A percentile compares a stretch with the other conserved stretches of the same genome.
Conservation (phyloP, 2,797 vertebrate species). For the Halcyon chelicuti region DNA sequence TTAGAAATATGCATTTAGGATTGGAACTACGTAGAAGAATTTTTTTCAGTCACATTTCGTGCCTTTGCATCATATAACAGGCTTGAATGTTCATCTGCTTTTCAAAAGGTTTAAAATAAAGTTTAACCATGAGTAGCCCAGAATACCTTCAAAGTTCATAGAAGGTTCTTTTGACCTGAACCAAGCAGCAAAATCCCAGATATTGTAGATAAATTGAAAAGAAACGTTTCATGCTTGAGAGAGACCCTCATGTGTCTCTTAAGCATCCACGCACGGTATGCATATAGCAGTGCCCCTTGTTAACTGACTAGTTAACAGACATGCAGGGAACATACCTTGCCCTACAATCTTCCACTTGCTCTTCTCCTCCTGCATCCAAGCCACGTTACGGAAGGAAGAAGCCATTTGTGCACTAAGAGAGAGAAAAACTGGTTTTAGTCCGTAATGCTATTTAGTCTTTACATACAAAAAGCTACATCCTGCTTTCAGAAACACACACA, state of each 20-base stretch:
- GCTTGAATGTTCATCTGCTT: not conserved
- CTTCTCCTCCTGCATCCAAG: not conserved
- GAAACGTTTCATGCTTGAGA: not conserved
- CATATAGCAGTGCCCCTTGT: accelerated
- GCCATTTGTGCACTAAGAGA: accelerated
- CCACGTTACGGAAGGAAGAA: accelerated
- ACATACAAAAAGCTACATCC: not conserved
- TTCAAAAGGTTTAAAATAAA: not conserved
- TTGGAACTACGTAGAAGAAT: accelerated
- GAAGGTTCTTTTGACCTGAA: not conserved
- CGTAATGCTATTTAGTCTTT: not conserved
- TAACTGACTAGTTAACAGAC: accelerated
- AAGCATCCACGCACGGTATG: accelerated
- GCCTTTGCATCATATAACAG: accelerated
- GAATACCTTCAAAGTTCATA: accelerated
- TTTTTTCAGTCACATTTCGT: not conserved
- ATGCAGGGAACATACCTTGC: not conserved
- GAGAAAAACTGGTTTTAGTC: not conserved
- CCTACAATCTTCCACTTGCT: accelerated
- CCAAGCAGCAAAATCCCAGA: not conserved
- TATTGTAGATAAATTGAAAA: accelerated
- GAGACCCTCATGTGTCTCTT: not conserved
- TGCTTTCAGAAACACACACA: not conserved
- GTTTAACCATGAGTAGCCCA: not conserved
- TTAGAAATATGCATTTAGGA: not conserved